Evolutionary conservation across 2,113 vertebrate genomes (phyloP).

Genomic region (Pelmatolapia mariae): DNA sequence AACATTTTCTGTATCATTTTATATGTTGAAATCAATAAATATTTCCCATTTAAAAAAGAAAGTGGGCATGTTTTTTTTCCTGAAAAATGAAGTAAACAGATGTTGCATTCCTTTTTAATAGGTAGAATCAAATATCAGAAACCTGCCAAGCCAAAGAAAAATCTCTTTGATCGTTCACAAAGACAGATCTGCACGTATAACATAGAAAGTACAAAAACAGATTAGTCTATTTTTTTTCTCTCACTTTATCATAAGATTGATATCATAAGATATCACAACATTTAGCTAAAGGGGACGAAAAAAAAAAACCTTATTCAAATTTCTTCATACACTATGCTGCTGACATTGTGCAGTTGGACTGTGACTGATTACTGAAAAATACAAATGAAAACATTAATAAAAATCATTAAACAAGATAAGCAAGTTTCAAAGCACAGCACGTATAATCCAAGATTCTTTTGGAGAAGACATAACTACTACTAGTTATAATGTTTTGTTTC

Average conservation of each 20-base stretch:
- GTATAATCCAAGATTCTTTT: not conserved
- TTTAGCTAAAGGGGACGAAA: accelerated
- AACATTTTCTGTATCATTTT: not conserved
- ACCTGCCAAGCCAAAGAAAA: not conserved
- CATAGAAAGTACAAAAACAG: not conserved
- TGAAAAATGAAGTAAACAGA: not conserved
- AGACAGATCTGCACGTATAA: accelerated
- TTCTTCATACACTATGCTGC: accelerated
- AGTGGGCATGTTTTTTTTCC: not conserved
- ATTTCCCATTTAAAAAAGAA: not conserved
- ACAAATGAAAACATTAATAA: not conserved
- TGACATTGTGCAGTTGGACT: not conserved
- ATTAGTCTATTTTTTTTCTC: accelerated
- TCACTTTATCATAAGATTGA: accelerated
- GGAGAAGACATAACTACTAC: not conserved
- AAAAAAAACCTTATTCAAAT: not conserved
- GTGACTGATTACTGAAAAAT: accelerated
- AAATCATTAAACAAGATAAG: not conserved
- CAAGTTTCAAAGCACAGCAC: not conserved
- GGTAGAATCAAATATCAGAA: not conserved
- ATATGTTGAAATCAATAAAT: not conserved
- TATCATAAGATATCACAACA: not conserved
- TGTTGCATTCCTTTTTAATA: not conserved
- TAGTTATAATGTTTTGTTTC: not conserved
- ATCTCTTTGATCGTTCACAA: not conserved